Conservation (phyloP, 2,888 invertebrate species). For the Chaetogeoica ovagalla region DNA sequence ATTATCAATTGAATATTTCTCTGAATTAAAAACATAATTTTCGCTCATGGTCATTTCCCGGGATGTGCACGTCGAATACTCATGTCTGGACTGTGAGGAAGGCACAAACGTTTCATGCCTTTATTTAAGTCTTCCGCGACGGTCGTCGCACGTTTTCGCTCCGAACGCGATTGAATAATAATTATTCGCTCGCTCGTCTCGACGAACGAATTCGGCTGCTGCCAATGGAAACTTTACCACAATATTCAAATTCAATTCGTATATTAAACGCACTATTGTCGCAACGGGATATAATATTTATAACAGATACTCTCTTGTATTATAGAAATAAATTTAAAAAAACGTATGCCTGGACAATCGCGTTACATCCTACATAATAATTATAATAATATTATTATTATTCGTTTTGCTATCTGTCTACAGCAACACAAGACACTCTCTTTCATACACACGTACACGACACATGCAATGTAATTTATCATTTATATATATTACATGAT, state of each 20-base stretch:
- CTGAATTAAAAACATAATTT: slow-evolving; percentile 46
- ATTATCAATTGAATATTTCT: slow-evolving; percentile 29
- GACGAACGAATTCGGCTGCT: background rate
- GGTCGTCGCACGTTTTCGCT: too few species aligned
- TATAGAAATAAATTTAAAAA: background rate
- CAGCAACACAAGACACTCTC: slow-evolving; percentile 12
- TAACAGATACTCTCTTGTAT: background rate
- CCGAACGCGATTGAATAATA: too few species aligned
- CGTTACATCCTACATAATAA: slow-evolving; percentile 26
- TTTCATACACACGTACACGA: slow-evolving; percentile 15
- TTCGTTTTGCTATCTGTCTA: slow-evolving; percentile 23
- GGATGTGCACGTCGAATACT: slow-evolving; percentile 33
- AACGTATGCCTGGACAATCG: slow-evolving; percentile 11
- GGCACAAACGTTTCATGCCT: background rate
- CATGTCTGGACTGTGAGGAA: slow-evolving; percentile 10
- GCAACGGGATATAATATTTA: too few species aligned
- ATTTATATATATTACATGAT: slow-evolving; percentile 7
- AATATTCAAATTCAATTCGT: background rate
- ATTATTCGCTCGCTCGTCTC: too few species aligned
- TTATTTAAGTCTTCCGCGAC: background rate
- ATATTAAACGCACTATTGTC: background rate
- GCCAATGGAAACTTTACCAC: background rate
- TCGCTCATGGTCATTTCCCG: slow-evolving; percentile 46
- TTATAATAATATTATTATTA: too few species aligned
- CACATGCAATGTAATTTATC: slow-evolving; percentile 38